Percentiles rank a stretch among this genome's conserved stretches.
Conservation (phyloP, 2,888 invertebrate species). For the Troilus luridus region DNA sequence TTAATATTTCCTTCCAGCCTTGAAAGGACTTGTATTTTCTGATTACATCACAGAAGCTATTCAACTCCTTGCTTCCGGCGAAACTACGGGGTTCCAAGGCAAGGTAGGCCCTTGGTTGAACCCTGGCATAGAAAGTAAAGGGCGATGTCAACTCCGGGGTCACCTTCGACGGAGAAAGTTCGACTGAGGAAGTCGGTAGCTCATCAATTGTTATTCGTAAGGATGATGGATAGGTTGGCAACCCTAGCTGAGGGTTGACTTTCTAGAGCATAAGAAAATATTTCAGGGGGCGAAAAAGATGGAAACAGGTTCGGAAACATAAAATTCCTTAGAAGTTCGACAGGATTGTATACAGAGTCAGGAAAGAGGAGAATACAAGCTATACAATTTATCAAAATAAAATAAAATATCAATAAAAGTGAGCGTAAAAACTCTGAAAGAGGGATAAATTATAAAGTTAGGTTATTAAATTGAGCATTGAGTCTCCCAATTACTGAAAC, state of each 20-base stretch:
- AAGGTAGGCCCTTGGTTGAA: neutral
- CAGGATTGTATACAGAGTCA: too few species aligned
- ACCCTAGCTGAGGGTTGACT: neutral
- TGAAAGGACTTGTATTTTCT: neutral
- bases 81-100: neutral
- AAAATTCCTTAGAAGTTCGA: too few species aligned
- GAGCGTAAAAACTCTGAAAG: too few species aligned
- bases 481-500: too few species aligned
- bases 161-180: constrained; percentile 40
- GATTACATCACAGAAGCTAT: neutral
- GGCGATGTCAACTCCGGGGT: constrained; percentile 22
- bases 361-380: too few species aligned
- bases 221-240: neutral
- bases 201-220: constrained; percentile 11
- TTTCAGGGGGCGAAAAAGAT: neutral
- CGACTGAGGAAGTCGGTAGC: constrained; percentile 12
- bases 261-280: neutral
- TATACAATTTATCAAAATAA: too few species aligned
- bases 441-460: too few species aligned
- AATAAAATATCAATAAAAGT: too few species aligned
- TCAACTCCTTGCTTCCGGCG: neutral
- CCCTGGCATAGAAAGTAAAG: constrained; percentile 25
- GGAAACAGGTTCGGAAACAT: neutral
- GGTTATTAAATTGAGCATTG: too few species aligned
- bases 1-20: neutral